These are phyloP conservation scores for Branchinecta lindahli DNA, from an alignment of 1,140 invertebrate genomes.

Conservation along the genomic window DNA sequence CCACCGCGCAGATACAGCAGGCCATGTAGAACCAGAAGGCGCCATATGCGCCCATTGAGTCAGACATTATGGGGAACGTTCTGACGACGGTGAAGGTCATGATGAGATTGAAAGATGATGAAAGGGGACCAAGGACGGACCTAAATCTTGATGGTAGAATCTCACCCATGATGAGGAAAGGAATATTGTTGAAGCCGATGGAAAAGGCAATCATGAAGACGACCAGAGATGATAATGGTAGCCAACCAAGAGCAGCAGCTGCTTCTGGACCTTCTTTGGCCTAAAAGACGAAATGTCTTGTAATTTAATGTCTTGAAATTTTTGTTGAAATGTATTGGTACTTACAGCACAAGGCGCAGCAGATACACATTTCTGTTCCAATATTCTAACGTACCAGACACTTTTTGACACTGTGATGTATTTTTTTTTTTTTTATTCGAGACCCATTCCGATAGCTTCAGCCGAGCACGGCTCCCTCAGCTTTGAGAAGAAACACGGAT, in stretches of 20 bases:
- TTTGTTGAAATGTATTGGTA: too few relatives aligned
- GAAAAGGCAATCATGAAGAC: slow-evolving; percentile 33
- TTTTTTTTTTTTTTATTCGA: too few relatives aligned
- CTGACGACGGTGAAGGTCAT: slow-evolving; percentile 18
- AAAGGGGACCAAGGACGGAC: slow-evolving; percentile 37
- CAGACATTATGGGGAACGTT: slow-evolving; percentile 19
- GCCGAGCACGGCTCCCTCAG: too few relatives aligned
- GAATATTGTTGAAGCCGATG: slow-evolving; percentile 51
- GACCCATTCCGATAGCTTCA: too few relatives aligned
- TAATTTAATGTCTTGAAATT: too few relatives aligned
- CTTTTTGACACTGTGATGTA: too few relatives aligned
- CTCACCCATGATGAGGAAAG: slow-evolving; percentile 48
- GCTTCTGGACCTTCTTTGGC: background rate
- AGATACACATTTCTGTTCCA: too few relatives aligned
- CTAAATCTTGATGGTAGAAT: slow-evolving; percentile 39
- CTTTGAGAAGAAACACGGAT: too few relatives aligned
- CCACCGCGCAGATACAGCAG: slow-evolving; percentile 37
- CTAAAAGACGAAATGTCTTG: too few relatives aligned
- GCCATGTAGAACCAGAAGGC: slow-evolving; percentile 42
- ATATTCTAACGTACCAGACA: too few relatives aligned
- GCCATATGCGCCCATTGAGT: slow-evolving; percentile 27
- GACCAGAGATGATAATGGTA: slow-evolving; percentile 31
- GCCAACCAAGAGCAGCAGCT: slow-evolving; percentile 23
- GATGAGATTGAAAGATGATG: slow-evolving; percentile 18
- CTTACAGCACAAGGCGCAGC: too few relatives aligned